These are phyloP conservation scores for Nylanderia fulva DNA, from an alignment of 1,140 invertebrate genomes.

Conservation along the genomic window DNA sequence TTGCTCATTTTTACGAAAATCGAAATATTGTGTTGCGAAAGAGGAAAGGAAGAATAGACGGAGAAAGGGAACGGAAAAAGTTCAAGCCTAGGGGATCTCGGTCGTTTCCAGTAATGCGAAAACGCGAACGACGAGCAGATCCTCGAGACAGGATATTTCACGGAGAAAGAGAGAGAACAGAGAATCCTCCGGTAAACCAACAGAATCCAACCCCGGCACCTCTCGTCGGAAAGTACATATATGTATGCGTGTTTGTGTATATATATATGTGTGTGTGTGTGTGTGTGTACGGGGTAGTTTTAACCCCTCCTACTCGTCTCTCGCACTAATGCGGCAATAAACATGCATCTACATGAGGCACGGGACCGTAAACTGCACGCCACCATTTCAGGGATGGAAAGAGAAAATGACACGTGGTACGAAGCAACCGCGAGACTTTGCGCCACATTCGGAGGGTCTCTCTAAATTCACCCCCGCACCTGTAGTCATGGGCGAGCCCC, in stretches of 20 bases:
- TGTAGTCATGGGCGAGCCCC: too few relatives aligned
- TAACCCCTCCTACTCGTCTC: conserved; percentile 27
- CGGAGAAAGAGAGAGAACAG: conserved; percentile 47
- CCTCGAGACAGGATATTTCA: conserved; percentile 70
- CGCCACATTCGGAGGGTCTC: background rate
- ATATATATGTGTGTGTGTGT: background rate
- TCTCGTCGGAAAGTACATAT: background rate
- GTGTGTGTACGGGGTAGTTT: conserved; percentile 17
- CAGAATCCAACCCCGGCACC: conserved; percentile 70
- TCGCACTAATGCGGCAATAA: conserved; percentile 79
- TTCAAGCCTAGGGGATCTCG: background rate
- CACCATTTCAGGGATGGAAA: conserved; percentile 18
- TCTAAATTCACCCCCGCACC: background rate
- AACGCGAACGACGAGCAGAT: conserved; percentile 52
- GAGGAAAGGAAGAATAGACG: background rate
- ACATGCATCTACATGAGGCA: conserved; percentile 80
- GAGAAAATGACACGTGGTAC: conserved; percentile 39
- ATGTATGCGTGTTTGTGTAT: background rate
- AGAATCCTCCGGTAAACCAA: conserved; percentile 78
- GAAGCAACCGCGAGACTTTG: background rate
- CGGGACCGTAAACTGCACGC: conserved; percentile 56
- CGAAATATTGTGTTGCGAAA: background rate
- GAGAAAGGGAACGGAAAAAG: background rate
- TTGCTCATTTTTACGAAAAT: background rate
- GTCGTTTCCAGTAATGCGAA: conserved; percentile 65